Evolutionary conservation across 2,888 invertebrate genomes (phyloP).

Genomic region (Melieria omissa): DNA sequence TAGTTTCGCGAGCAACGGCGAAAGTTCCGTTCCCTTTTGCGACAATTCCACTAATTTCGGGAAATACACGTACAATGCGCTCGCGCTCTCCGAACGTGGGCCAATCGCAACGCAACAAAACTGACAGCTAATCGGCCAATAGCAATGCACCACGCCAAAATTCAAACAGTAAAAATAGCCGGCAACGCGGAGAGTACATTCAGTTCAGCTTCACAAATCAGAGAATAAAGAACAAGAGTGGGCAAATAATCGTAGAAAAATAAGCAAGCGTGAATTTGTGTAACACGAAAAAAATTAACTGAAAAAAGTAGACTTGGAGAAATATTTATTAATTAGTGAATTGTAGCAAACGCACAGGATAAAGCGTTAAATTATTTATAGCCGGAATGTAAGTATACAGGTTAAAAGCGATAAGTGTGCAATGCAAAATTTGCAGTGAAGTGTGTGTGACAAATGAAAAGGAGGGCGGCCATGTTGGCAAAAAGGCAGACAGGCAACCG

Average conservation of each 20-base stretch:
- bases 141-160: conserved; percentile 52
- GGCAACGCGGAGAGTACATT: conserved; percentile 53
- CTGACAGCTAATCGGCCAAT: conserved; percentile 52
- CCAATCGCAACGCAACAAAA: conserved; percentile 56
- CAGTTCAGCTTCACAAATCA: conserved; percentile 61
- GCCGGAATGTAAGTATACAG: conserved; percentile 37
- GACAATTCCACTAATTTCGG: not conserved
- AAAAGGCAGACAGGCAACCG: not conserved
- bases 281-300: not conserved
- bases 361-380: conserved; percentile 19
- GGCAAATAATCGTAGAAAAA: conserved; percentile 13
- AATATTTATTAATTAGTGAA: conserved; percentile 10
- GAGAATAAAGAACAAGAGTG: conserved; percentile 49
- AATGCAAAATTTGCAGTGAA: conserved; percentile 20
- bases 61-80: not conserved
- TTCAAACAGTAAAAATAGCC: conserved; percentile 60
- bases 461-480: conserved; percentile 56
- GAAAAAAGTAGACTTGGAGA: conserved; percentile 9
- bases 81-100: conserved; percentile 51
- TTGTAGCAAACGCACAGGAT: conserved; percentile 6
- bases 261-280: not conserved
- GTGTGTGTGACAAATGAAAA: not conserved
- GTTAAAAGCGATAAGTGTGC: conserved; percentile 32
- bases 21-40: conserved; percentile 28
- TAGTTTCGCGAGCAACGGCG: conserved; percentile 12